These are phyloP conservation scores for Stylophora pistillata DNA, from an alignment of 64 coral and sea anemone species.

Conservation along the genomic window DNA sequence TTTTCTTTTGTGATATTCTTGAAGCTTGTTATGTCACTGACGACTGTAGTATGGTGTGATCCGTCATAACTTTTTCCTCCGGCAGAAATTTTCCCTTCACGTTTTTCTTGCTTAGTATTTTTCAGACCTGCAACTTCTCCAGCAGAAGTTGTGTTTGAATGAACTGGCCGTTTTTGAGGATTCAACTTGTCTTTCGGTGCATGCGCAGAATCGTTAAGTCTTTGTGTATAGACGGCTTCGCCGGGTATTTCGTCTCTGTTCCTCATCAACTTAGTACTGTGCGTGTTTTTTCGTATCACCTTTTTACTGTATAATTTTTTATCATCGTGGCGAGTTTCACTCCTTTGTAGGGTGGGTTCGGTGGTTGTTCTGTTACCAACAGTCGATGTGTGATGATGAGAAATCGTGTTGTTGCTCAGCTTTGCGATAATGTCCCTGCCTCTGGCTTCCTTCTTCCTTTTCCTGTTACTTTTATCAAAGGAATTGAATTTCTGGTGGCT, in stretches of 20 bases:
- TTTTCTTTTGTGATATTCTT: not conserved
- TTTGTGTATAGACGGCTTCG: not conserved
- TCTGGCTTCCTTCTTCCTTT: not conserved
- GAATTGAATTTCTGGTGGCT: not conserved
- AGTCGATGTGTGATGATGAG: not conserved
- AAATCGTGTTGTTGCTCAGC: not conserved
- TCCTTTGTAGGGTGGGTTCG: not conserved
- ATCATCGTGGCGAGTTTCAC: not conserved
- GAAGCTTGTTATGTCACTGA: not conserved
- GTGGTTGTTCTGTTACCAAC: not conserved
- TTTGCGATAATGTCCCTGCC: not conserved
- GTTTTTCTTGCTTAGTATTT: not conserved
- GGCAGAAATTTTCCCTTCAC: not conserved
- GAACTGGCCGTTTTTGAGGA: not conserved
- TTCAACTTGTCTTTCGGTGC: not conserved
- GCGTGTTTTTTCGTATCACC: too few relatives aligned
- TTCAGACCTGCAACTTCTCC: not conserved
- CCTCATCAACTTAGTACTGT: not conserved
- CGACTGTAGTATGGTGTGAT: not conserved
- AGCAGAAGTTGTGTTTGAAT: not conserved
- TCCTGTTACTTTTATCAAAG: not conserved
- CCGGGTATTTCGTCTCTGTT: not conserved
- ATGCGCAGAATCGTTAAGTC: constrained; percentile 2
- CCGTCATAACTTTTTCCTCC: not conserved
- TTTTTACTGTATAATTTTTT: not conserved